Base-by-base conservation (phyloP, 2,888 invertebrate genomes). In the Catonia carolina region DNA sequence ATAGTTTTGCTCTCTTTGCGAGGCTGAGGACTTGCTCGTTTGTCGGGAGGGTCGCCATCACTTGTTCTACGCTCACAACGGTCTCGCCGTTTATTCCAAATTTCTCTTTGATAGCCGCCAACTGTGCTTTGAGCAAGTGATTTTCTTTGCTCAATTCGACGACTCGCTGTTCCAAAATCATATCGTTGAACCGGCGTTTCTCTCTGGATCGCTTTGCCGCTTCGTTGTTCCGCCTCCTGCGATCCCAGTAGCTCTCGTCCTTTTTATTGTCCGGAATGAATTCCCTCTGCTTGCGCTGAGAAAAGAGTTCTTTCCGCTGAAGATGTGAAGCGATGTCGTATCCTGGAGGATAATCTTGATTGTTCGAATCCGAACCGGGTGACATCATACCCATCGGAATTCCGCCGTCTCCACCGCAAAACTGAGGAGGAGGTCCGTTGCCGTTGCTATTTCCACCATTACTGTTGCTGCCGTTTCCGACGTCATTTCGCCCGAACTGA, bases 211-310 rank as follows among this genome's bases (percentile, higher is more conserved):
- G 78, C 71, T 97, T 94, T 56, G 97, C 97, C 0, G 97, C 97
- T 73, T 96, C 96, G 74, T 98, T 98, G 75, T 98, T 97, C 59
- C 96, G 82, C 61, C 96, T 80, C 56, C 98, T 80, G 56, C 96
- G 83, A 73, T 96, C 95, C 98, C 98, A 97, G 74, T 97, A 97
- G 69, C 89, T 91, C 68, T 95, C 93, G 69, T 97, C 96, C 72
- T 97, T 97, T 72, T 94, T 94, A 74, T 84, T 90, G 71, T 96
- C 96, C 0, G 96, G 96, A 62, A 95, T 96, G 74, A 97, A 96
- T 72, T 96, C 95, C 12, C 97, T 80, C 70, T 95, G 95, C 71
- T 96, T 96, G 67, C 95, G 82, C 68, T 90, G 89, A 1, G 89
- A 88, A 73, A 91, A 89, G 68, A 90, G 79, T 64, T 91, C 91